Evolutionary conservation across 2,113 vertebrate species (phyloP).

Genomic region (Leptodactylus fuscus): DNA sequence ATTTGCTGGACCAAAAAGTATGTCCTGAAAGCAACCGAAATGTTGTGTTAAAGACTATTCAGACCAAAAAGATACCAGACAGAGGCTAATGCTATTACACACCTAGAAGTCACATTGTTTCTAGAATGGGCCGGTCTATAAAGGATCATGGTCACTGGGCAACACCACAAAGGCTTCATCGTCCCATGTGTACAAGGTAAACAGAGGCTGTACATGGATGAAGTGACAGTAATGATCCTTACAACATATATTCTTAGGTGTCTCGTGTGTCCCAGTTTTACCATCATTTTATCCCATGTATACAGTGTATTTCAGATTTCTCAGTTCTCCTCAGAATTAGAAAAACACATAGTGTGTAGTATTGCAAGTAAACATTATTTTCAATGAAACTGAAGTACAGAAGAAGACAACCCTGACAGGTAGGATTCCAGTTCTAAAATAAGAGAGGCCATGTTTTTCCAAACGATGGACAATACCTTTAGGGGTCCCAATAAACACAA

Average conservation of each 20-base stretch:
- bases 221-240: background rate
- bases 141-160: background rate
- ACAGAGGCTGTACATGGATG: background rate
- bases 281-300: no score
- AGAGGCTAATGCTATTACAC: background rate
- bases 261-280: background rate
- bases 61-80: background rate
- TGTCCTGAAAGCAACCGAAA: background rate
- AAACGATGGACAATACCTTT: no score
- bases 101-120: background rate
- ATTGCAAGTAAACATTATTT: no score
- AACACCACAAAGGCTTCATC: background rate
- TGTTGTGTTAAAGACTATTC: no score
- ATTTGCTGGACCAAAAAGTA: background rate
- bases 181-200: background rate
- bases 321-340: no score
- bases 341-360: no score
- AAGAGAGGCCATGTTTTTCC: no score
- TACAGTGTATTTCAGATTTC: no score
- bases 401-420: no score
- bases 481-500: no score
- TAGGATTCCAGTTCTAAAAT: no score
- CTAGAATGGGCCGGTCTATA: background rate
- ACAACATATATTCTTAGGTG: background rate
- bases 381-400: no score